These are phyloP conservation scores for Vipera latastei DNA, from an alignment of 2,797 vertebrate genomes.

Conservation along the genomic window DNA sequence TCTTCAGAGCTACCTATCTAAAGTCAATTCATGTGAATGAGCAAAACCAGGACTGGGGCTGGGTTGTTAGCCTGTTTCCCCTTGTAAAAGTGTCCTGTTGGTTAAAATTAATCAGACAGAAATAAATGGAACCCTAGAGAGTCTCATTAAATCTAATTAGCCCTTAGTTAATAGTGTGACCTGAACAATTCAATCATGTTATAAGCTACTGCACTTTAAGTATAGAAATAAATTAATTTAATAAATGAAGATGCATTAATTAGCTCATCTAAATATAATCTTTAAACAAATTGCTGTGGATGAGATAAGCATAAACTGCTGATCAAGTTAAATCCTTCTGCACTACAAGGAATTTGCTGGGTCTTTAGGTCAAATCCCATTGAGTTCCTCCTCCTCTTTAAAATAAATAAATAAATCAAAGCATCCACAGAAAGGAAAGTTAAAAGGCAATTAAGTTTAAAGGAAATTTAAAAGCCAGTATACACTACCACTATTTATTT, in stretches of 20 bases:
- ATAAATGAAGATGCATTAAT: constrained; percentile 15
- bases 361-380: constrained; percentile 1
- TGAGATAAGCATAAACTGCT: constrained; percentile 11
- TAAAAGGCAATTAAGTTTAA: neutral
- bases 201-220: neutral
- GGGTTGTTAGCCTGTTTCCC: neutral
- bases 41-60: neutral
- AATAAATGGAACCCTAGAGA: constrained; percentile 4
- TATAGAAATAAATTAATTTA: constrained; percentile 24
- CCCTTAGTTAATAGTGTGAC: neutral
- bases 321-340: neutral
- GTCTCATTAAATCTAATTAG: constrained; percentile 9
- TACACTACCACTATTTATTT: neutral
- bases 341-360: neutral
- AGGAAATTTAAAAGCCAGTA: neutral
- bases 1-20: neutral
- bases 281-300: neutral
- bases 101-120: constrained; percentile 10
- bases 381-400: neutral
- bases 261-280: constrained; percentile 3
- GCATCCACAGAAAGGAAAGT: neutral
- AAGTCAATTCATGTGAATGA: neutral
- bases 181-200: constrained; percentile 9
- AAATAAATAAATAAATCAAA: neutral
- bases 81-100: neutral